A percentile compares a stretch with the other conserved stretches of the same genome.
Conservation (phyloP, 2,797 vertebrate genomes). For the Hoplostethus mediterraneus region DNA sequence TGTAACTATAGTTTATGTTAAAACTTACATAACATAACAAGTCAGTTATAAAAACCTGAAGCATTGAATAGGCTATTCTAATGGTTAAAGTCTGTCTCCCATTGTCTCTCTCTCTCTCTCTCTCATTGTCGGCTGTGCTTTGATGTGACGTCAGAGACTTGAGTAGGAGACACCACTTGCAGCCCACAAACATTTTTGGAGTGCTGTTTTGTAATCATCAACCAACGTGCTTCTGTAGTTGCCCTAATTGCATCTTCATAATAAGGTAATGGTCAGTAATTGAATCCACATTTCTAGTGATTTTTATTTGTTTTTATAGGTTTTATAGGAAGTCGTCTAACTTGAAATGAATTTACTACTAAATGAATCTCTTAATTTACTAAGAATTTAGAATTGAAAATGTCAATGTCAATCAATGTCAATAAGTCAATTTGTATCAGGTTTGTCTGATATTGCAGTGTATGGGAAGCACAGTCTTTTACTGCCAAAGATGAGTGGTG, state of each 20-base stretch:
- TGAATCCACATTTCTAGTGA: too few relatives aligned
- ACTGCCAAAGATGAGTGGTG: neutral
- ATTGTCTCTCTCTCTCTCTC: too few relatives aligned
- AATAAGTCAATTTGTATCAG: neutral
- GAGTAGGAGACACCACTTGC: too few relatives aligned
- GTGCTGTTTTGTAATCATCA: neutral
- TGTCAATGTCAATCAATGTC: neutral
- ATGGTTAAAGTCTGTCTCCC: too few relatives aligned
- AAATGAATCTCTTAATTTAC: neutral
- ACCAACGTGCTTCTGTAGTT: neutral
- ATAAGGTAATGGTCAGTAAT: too few relatives aligned
- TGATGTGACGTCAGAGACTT: neutral
- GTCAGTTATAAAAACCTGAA: too few relatives aligned
- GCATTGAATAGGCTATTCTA: too few relatives aligned
- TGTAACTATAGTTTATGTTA: neutral
- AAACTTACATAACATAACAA: neutral
- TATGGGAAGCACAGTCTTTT: neutral
- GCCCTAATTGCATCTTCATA: neutral
- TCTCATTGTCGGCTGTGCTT: slow-evolving; percentile 4
- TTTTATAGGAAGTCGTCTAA: neutral
- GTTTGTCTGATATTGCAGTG: slow-evolving; percentile 2
- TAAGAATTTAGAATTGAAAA: neutral
- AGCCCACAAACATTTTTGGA: too few relatives aligned
- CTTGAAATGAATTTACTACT: neutral
- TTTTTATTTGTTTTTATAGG: neutral